Evolutionary conservation across 2,797 vertebrate species (phyloP).

Genomic region (Australoheros facetus): DNA sequence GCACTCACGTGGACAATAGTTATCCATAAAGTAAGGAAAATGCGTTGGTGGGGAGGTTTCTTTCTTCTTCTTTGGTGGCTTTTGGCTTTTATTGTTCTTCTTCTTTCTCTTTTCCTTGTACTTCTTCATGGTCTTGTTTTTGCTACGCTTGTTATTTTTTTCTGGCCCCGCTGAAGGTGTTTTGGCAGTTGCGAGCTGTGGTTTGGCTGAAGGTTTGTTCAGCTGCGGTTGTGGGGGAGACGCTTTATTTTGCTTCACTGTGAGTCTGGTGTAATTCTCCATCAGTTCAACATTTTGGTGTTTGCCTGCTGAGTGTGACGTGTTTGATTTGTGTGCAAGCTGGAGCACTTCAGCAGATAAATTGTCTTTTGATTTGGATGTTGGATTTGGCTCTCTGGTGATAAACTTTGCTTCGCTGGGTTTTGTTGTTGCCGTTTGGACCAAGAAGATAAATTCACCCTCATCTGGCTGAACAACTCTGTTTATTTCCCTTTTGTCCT

Average conservation of each 20-base stretch:
- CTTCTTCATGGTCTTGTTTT: slow-evolving; percentile 42
- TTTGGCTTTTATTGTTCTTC: slow-evolving; percentile 57
- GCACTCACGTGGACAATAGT: slow-evolving; percentile 73
- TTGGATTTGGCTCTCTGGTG: slow-evolving; percentile 2
- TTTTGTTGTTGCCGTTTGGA: slow-evolving; percentile 11
- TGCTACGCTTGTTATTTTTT: slow-evolving; percentile 29
- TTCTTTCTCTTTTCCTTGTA: slow-evolving; percentile 43
- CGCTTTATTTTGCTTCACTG: slow-evolving; percentile 21
- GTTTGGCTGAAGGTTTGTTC: slow-evolving; percentile 19
- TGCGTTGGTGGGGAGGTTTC: slow-evolving; percentile 6
- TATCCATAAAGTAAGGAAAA: slow-evolving; percentile 73
- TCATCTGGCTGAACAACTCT: background rate
- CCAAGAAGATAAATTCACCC: background rate
- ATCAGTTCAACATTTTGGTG: background rate
- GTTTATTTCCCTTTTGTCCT: slow-evolving; percentile 16
- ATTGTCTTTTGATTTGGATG: slow-evolving; percentile 9
- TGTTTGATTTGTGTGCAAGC: slow-evolving; percentile 10
- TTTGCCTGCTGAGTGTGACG: background rate
- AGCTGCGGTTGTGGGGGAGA: slow-evolving; percentile 16
- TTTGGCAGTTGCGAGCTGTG: background rate
- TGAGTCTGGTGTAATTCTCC: slow-evolving; percentile 27
- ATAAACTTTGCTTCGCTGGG: slow-evolving; percentile 13
- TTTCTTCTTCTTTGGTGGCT: slow-evolving; percentile 34
- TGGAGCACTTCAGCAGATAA: background rate
- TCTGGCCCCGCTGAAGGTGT: slow-evolving; percentile 2